Evolutionary conservation across 2,113 vertebrate species (phyloP).

Genomic region (Rhabdornis inornatus): DNA sequence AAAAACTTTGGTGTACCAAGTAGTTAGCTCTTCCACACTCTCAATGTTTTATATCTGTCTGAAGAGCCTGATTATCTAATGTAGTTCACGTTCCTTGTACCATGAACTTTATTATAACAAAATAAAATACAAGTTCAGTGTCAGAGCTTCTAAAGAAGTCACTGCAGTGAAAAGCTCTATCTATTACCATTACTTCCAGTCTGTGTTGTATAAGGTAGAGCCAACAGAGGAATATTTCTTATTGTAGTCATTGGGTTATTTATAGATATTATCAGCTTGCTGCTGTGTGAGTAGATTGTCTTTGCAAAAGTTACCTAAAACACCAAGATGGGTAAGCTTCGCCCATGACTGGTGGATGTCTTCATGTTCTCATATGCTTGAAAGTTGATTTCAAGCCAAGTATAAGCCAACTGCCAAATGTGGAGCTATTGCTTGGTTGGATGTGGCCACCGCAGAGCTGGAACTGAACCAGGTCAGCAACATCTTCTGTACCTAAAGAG

Average conservation of each 20-base stretch:
- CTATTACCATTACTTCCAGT: neutral
- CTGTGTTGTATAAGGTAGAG: neutral
- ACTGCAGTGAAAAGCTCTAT: neutral
- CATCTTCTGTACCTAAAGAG: fast-evolving
- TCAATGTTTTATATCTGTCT: neutral
- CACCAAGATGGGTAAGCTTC: neutral
- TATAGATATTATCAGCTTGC: neutral
- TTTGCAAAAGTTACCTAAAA: neutral
- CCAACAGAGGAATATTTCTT: neutral
- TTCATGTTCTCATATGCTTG: neutral
- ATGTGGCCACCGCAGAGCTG: neutral
- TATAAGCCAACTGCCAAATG: neutral
- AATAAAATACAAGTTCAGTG: neutral
- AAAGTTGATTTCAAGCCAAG: neutral
- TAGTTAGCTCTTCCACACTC: neutral
- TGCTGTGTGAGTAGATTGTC: neutral
- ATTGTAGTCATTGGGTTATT: neutral
- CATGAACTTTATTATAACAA: neutral
- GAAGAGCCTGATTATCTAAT: neutral
- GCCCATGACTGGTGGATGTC: neutral
- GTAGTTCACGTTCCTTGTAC: neutral
- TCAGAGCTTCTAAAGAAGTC: neutral
- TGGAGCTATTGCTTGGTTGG: neutral
- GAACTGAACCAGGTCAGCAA: neutral
- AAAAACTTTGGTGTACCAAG: neutral